phyloP scores from a whole-genome alignment of 2,113 vertebrate genomes.

The Panurus biarmicus region DNA sequence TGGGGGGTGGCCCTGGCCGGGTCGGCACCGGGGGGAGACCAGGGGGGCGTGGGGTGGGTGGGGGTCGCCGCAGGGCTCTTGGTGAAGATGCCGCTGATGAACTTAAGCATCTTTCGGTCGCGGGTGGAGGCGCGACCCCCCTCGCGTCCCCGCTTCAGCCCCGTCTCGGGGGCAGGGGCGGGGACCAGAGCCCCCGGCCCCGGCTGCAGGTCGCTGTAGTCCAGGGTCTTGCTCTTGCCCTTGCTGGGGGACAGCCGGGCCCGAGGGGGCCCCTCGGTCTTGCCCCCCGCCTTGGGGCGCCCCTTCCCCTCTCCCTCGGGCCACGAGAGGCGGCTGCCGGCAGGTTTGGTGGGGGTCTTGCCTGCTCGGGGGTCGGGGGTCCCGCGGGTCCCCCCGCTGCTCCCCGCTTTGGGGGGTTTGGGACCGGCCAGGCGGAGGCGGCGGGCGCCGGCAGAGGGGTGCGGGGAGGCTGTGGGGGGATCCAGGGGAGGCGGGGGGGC shows the following conservation, averaged over 20 bases:
- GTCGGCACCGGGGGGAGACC: constrained; percentile 58
- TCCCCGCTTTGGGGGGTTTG: too few species aligned
- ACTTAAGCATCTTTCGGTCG: constrained; percentile 95
- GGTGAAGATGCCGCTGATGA: constrained; percentile 95
- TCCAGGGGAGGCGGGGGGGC: too few species aligned
- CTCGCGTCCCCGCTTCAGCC: constrained; percentile 69
- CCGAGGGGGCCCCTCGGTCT: too few species aligned
- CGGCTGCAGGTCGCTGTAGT: constrained; percentile 89
- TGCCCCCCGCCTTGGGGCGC: too few species aligned
- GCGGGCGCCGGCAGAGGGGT: too few species aligned
- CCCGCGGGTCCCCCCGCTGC: too few species aligned
- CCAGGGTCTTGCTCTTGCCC: constrained; percentile 91
- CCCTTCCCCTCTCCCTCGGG: too few species aligned
- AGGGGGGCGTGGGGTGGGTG: constrained; percentile 57
- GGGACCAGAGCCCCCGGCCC: constrained; percentile 51
- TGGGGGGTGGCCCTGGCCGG: constrained; percentile 50
- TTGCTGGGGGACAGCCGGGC: constrained; percentile 72
- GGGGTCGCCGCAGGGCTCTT: constrained; percentile 80
- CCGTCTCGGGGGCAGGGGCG: neutral
- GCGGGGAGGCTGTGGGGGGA: too few species aligned
- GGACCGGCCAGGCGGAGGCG: too few species aligned
- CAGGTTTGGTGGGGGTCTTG: too few species aligned
- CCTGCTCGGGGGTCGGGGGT: too few species aligned
- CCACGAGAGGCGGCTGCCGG: too few species aligned
- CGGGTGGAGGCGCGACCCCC: constrained; percentile 77